phyloP scores from a whole-genome alignment of 2,888 invertebrate species.

The Entomobrya proxima region DNA sequence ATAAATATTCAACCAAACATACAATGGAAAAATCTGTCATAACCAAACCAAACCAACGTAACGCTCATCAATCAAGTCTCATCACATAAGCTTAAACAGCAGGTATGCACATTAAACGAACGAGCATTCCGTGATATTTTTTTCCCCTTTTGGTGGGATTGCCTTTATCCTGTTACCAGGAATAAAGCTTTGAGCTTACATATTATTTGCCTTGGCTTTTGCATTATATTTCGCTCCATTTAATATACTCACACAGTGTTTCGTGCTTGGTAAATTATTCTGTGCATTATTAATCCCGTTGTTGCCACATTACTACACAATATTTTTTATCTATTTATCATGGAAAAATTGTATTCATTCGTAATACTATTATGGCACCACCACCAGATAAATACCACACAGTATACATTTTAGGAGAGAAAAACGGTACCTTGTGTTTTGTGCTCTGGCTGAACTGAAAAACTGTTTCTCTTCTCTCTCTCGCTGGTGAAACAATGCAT shows the following conservation, averaged over 20 bases:
- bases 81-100: neutral
- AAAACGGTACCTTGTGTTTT: neutral
- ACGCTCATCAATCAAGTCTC: constrained; percentile 35
- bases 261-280: constrained; percentile 4
- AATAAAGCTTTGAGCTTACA: constrained; percentile 25
- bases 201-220: neutral
- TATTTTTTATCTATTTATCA: constrained; percentile 54
- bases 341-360: constrained; percentile 43
- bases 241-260: neutral
- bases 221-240: neutral
- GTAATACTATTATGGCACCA: neutral
- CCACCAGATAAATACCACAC: neutral
- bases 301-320: constrained; percentile 40
- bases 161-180: neutral
- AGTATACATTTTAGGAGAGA: neutral
- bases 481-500: constrained; percentile 46
- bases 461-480: constrained; percentile 41
- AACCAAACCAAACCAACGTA: neutral
- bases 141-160: neutral
- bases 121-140: constrained; percentile 4
- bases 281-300: constrained; percentile 55
- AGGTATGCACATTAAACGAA: neutral
- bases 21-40: constrained; percentile 37
- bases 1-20: neutral
- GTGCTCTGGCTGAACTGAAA: neutral